A percentile compares a stretch with the other conserved stretches of the same genome.
Conservation (phyloP, 35 echinoderm and acorn worm species). For the Apostichopus japonicus region DNA sequence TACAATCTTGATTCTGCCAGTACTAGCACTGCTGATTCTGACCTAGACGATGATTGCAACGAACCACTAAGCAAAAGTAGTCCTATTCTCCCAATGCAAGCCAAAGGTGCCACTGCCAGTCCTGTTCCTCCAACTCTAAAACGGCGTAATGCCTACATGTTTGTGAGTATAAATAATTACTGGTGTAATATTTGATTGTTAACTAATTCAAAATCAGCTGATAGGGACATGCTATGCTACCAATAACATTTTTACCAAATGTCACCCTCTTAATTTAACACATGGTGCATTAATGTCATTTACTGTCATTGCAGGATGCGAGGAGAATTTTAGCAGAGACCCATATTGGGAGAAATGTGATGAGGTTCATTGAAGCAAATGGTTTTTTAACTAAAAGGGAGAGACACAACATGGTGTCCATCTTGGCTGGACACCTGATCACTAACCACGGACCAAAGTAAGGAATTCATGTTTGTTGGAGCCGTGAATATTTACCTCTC, state of each 20-base stretch:
- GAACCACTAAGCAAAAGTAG: neutral
- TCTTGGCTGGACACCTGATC: neutral
- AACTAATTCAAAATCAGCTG: too few species aligned
- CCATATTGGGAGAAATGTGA: neutral
- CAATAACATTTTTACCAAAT: too few species aligned
- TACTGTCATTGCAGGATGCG: neutral
- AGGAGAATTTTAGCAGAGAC: neutral
- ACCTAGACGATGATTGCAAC: neutral
- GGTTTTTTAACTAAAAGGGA: neutral
- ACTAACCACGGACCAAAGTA: neutral
- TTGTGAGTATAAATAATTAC: neutral
- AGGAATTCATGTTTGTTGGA: neutral
- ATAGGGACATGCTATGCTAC: too few species aligned
- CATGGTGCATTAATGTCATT: too few species aligned
- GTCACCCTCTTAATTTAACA: too few species aligned
- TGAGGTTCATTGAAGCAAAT: neutral
- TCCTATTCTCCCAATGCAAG: neutral
- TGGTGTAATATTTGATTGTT: too few species aligned
- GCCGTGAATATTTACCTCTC: too few species aligned
- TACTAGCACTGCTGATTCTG: slow-evolving; percentile 2
- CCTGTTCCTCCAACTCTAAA: neutral
- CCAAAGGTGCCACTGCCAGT: neutral
- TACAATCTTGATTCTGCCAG: slow-evolving; percentile 16
- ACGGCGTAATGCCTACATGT: neutral
- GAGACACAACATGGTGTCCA: slow-evolving; percentile 14